phyloP scores from a whole-genome alignment of 2,888 invertebrate genomes.

The Hydropsyche betteni region DNA sequence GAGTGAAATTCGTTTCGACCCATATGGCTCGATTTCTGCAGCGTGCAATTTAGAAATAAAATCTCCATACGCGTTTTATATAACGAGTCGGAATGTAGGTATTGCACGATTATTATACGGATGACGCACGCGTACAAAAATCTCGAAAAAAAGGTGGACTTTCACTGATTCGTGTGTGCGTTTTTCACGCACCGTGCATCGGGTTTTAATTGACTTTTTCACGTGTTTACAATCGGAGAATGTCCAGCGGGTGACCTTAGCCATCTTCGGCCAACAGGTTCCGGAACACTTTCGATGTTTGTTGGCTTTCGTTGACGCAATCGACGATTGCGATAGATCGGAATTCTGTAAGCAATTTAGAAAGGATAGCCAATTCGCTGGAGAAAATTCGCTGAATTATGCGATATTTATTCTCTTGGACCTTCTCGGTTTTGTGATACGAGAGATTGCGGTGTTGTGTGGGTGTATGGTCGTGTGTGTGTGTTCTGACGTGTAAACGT shows the following conservation, averaged over 20 bases:
- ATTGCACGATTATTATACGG: no score
- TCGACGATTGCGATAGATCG: conserved; percentile 17
- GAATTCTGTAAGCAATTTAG: conserved; percentile 14
- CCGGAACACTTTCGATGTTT: conserved; percentile 9
- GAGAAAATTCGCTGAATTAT: no score
- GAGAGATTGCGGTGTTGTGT: no score
- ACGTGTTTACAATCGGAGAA: no score
- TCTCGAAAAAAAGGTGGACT: background rate
- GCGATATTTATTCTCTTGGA: no score
- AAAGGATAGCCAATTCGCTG: background rate
- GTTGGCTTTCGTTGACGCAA: conserved; percentile 1
- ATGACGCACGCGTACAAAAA: no score
- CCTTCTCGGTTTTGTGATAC: no score
- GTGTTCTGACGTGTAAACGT: no score
- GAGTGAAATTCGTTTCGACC: conserved; percentile 4
- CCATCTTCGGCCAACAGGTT: background rate
- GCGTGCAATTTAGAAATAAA: background rate
- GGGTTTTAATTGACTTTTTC: background rate
- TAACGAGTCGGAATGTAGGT: no score
- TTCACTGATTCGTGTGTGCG: conserved; percentile 5
- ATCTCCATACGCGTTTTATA: conserved; percentile 1
- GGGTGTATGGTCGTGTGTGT: no score
- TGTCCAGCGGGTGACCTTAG: background rate
- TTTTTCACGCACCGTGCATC: background rate
- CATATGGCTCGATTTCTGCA: conserved; percentile 10